Evolutionary conservation across 1,140 invertebrate genomes (phyloP).

Genomic region (Aphelenchoides fujianensis): DNA sequence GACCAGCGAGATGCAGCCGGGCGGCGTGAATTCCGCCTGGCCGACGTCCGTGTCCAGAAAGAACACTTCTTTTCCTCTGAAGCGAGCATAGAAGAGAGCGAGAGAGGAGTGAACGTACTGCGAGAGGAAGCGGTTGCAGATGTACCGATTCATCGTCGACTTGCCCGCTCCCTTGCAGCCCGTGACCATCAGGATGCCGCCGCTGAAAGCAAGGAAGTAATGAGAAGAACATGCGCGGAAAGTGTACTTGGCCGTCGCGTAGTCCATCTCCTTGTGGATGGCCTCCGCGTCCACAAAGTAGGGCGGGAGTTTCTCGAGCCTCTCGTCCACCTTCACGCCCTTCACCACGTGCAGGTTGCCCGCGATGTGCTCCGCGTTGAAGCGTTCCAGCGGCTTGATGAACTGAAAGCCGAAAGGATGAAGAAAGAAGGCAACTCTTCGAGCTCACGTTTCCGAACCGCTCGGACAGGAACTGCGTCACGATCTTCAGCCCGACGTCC

Average conservation of each 20-base stretch:
- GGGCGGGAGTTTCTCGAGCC: not conserved
- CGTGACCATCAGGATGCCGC: constrained; percentile 1
- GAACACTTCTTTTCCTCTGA: not conserved
- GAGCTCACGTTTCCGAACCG: not conserved
- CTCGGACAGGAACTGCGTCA: not conserved
- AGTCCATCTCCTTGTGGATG: not conserved
- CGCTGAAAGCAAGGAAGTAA: not conserved
- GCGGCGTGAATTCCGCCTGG: constrained; percentile 19
- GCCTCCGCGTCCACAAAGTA: not conserved
- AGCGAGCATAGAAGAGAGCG: not conserved
- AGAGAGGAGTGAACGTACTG: not conserved
- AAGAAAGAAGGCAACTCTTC: not conserved
- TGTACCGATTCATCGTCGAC: constrained; percentile 12
- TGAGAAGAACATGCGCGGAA: not conserved
- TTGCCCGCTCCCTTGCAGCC: constrained; percentile 2
- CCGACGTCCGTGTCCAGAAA: constrained; percentile 10
- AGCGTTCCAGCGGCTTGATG: not conserved
- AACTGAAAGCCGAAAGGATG: not conserved
- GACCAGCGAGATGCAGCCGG: constrained; percentile 8
- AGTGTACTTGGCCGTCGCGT: not conserved
- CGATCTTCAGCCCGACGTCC: not conserved
- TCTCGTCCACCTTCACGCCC: not conserved
- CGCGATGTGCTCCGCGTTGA: not conserved
- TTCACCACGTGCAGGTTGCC: not conserved
- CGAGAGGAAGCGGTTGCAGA: not conserved